phyloP scores from a whole-genome alignment of 2,888 invertebrate species.

The Eupeodes latifasciatus region DNA sequence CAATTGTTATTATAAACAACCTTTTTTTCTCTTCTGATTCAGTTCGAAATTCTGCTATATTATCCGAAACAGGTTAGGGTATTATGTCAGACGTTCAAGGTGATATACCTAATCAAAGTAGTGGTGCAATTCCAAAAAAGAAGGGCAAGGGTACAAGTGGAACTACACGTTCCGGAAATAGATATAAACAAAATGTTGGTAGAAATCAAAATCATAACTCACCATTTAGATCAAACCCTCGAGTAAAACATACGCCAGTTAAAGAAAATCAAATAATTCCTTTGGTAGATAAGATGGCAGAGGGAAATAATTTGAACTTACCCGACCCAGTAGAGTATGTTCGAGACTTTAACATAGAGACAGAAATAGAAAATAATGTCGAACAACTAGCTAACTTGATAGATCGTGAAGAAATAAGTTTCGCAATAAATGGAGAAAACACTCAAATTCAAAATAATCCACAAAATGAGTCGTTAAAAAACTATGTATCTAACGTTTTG shows the following conservation, averaged over 20 bases:
- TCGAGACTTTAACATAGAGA: not conserved
- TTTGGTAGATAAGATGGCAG: not conserved
- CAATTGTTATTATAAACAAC: too few species aligned
- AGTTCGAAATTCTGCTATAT: not conserved
- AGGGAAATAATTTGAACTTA: constrained; percentile 6
- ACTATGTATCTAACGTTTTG: not conserved
- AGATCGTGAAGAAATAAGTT: not conserved
- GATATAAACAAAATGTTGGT: not conserved
- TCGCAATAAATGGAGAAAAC: too few species aligned
- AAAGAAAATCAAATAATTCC: not conserved
- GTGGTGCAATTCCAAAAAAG: not conserved
- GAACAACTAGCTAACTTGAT: constrained; percentile 3
- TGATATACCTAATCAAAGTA: not conserved
- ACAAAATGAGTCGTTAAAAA: constrained; percentile 2
- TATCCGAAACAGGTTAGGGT: not conserved
- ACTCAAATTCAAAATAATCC: not conserved
- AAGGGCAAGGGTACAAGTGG: not conserved
- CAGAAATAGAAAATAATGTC: constrained; percentile 6
- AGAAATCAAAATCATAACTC: not conserved
- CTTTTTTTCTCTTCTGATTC: not conserved
- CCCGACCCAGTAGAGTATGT: not conserved
- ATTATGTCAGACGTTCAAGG: not conserved
- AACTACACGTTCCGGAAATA: constrained; percentile 3
- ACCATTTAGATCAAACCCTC: not conserved
- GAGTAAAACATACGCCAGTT: not conserved